A percentile compares a stretch with the other conserved stretches of the same genome.
Conservation (phyloP, 2,797 vertebrate species). For the Gymnothorax javanicus region DNA sequence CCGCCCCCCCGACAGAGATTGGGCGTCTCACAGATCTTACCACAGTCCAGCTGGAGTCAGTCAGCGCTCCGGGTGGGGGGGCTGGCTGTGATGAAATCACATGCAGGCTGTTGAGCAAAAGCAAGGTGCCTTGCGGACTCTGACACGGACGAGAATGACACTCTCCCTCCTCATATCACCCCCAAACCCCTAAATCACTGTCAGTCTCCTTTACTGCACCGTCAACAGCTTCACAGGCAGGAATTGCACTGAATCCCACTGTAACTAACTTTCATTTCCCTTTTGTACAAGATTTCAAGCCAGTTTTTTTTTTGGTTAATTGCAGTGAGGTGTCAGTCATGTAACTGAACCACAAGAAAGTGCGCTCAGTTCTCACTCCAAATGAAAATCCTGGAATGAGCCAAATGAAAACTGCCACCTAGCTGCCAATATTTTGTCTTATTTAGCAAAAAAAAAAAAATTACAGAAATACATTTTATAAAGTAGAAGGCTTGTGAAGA, state of each 20-base stretch:
- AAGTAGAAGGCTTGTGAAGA: too few relatives aligned
- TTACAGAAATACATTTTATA: too few relatives aligned
- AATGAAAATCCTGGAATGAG: too few relatives aligned
- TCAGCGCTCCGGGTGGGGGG: neutral
- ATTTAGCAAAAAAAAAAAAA: too few relatives aligned
- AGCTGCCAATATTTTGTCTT: too few relatives aligned
- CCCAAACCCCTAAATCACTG: neutral
- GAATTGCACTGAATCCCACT: neutral
- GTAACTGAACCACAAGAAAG: too few relatives aligned
- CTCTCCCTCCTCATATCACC: neutral
- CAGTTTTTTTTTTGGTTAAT: too few relatives aligned
- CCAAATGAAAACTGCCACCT: too few relatives aligned
- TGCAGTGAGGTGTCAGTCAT: too few relatives aligned
- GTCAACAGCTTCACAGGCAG: neutral
- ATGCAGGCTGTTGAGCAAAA: neutral
- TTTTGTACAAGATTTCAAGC: too few relatives aligned
- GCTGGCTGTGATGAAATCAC: neutral
- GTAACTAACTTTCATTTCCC: neutral
- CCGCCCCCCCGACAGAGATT: neutral
- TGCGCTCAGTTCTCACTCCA: too few relatives aligned
- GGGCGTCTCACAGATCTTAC: neutral
- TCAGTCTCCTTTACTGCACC: too few relatives aligned
- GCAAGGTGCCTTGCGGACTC: neutral
- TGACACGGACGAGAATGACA: neutral
- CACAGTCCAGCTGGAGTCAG: neutral